Evolutionary conservation across 2,797 vertebrate genomes (phyloP).

Genomic region (Synaphobranchus kaupii): DNA sequence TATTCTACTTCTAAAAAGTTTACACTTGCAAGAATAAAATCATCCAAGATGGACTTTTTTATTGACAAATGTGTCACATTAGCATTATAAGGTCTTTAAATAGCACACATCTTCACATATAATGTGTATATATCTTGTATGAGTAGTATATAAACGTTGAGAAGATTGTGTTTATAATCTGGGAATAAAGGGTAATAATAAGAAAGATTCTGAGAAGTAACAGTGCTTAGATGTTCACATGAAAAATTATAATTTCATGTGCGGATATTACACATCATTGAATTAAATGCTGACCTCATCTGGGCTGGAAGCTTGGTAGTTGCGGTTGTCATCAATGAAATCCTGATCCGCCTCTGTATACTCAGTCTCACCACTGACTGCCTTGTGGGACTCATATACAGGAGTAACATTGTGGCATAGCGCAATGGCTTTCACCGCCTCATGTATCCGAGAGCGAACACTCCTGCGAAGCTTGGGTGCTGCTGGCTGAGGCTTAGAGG

Average conservation of each 20-base stretch:
- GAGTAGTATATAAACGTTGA: too few species aligned
- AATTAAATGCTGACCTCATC: constrained; percentile 82
- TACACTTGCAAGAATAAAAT: background rate
- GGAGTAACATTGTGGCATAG: constrained; percentile 97
- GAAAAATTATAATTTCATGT: background rate
- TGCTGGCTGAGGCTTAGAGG: constrained; percentile 69
- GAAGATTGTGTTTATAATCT: too few species aligned
- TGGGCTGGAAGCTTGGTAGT: constrained; percentile 96
- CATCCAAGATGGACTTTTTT: background rate
- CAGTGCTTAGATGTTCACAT: background rate
- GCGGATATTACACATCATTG: background rate
- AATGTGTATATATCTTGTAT: too few species aligned
- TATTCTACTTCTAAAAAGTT: background rate
- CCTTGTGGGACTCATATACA: constrained; percentile 81
- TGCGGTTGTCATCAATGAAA: constrained; percentile 90
- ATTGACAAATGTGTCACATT: too few species aligned
- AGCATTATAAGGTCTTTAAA: too few species aligned
- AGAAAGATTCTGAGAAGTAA: background rate
- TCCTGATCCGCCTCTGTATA: constrained; percentile 90
- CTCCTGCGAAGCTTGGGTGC: constrained; percentile 90
- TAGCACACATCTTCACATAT: too few species aligned
- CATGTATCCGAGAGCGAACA: constrained; percentile 88
- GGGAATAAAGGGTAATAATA: background rate
- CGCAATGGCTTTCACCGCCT: constrained; percentile 94
- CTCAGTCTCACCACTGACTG: constrained; percentile 77